Evolutionary conservation across 30 jellyfish, hydroid and myxozoan genomes (phyloP), one percentile per base, ranked within the genome.

Genomic region (Mastigias papua): DNA sequence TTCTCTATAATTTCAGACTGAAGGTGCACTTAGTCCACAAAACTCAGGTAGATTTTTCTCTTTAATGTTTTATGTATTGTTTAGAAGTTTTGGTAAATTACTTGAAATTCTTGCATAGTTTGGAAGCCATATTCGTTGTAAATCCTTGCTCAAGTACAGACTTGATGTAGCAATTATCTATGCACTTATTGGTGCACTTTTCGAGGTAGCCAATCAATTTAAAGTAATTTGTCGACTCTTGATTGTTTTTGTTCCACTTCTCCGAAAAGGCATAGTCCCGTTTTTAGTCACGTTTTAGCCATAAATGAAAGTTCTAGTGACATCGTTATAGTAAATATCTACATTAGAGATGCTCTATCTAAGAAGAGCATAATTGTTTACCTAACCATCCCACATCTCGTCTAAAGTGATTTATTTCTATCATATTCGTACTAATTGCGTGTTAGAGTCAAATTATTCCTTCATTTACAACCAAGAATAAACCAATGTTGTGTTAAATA

Each of bases 1-100:
- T 29, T 69, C 62, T 28, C 10, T 31, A 32, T 30, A 13, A 26
- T 80, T 80, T 80, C 48, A 80, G 90, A 66, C 21, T 29, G 90
- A 80, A 66, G 35, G 90, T 22, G 90, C 62, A 20, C 69, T 26
- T 51, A 80, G 90, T 37, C 90, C 90, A 11, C 90, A 80, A 19
- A 80, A 80, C 57, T 80, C 90, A 80, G 90, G 90, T 80, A 64
- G 22, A 11, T 31, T 3, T 34, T 32, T 60, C 32, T 64, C 28
- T 64, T 25, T 75, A 42, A 19, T 42, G 21, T 35, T 35, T 26
- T 23, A 19, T 2, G 34, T 42, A 16, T 35, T 35, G 4, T 33
- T 3, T 11, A 37, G 26, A 33, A 33, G 2, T 32, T 73, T 73
- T 13, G 1, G 10, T 19, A 17, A 37, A 17, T 73, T 15, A 35